A percentile compares a stretch with the other conserved stretches of the same genome.
Evolutionary conservation across 2,113 vertebrate species (phyloP).

Genomic region (Misgurnus anguillicaudatus): DNA sequence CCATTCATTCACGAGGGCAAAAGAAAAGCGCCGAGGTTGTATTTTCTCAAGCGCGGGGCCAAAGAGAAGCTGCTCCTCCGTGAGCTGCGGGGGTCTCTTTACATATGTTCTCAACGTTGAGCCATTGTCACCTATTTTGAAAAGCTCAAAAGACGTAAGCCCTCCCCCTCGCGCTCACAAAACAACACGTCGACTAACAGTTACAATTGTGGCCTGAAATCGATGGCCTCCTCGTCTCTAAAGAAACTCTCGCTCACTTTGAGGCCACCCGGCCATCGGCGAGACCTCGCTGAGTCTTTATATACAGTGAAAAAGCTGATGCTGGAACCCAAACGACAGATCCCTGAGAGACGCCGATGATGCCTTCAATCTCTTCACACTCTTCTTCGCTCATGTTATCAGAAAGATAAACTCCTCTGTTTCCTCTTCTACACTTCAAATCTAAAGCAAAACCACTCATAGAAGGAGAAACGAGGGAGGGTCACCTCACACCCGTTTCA

Average conservation of each 20-base stretch:
- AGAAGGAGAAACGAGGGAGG: constrained; percentile 53
- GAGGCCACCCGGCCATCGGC: constrained; percentile 71
- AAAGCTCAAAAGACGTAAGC: constrained; percentile 89
- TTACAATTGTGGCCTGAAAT: constrained; percentile 97
- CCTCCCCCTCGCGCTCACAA: constrained; percentile 57
- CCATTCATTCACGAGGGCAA: constrained; percentile 89
- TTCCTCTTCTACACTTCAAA: constrained; percentile 81
- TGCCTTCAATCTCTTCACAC: too few relatives aligned
- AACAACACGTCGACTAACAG: constrained; percentile 91
- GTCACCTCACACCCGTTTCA: constrained; percentile 73
- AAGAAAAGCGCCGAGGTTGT: constrained; percentile 93
- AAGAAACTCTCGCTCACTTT: constrained; percentile 51
- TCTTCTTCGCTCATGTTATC: constrained; percentile 91
- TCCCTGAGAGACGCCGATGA: too few relatives aligned
- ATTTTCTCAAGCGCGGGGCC: constrained; percentile 90
- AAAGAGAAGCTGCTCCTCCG: constrained; percentile 91
- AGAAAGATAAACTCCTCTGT: constrained; percentile 89
- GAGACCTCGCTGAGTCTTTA: constrained; percentile 63
- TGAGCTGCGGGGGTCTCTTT: constrained; percentile 95
- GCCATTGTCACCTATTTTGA: constrained; percentile 96
- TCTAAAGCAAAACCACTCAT: constrained; percentile 45
- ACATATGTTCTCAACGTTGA: constrained; percentile 99
- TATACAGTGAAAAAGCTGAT: neutral
- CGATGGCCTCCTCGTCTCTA: constrained; percentile 60
- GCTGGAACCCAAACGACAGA: too few relatives aligned